Evolutionary conservation across 2,113 vertebrate genomes (phyloP).

Genomic region (Hyaena hyaena): DNA sequence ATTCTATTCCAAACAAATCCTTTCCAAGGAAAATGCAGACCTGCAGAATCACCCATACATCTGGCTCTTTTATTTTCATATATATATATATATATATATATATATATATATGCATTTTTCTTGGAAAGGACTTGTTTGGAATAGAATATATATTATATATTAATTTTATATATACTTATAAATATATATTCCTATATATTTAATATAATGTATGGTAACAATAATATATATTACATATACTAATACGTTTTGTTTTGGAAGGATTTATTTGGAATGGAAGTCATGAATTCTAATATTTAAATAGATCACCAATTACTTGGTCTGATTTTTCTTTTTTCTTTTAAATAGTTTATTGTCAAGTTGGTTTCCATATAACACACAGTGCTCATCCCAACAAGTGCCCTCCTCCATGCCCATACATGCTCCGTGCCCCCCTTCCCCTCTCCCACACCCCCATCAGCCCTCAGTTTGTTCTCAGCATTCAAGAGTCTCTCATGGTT

Average conservation of each 20-base stretch:
- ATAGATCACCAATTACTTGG: background rate
- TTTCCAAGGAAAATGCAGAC: background rate
- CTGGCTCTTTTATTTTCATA: background rate
- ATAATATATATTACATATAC: background rate
- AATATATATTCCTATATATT: background rate
- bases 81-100: background rate
- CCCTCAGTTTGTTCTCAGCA: too few relatives aligned
- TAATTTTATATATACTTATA: background rate
- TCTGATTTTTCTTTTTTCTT: background rate
- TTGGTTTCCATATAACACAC: too few relatives aligned
- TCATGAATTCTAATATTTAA: background rate
- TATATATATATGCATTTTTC: background rate
- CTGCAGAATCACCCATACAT: background rate
- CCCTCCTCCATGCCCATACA: too few relatives aligned
- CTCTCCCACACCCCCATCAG: too few relatives aligned
- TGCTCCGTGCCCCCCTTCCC: too few relatives aligned
- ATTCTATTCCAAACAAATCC: background rate
- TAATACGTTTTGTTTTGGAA: background rate
- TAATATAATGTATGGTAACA: background rate
- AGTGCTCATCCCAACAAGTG: too few relatives aligned
- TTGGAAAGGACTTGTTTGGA: background rate
- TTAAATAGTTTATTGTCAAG: too few relatives aligned
- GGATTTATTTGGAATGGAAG: background rate
- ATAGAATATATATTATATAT: background rate
- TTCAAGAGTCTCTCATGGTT: too few relatives aligned